Evolutionary conservation across 2,888 invertebrate species (phyloP).

Genomic region (Physocephala rufipes): DNA sequence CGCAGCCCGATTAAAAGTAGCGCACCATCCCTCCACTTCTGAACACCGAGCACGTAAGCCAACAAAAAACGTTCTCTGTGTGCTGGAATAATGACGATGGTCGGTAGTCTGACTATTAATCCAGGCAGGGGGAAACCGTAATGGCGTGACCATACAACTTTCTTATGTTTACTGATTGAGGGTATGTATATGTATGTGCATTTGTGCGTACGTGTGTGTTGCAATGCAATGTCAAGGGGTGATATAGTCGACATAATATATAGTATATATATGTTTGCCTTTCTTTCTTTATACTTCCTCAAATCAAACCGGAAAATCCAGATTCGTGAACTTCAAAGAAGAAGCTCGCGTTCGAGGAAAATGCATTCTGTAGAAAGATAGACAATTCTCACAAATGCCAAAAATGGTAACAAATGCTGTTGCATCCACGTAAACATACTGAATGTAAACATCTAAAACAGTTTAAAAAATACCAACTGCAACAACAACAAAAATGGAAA

Average conservation of each 20-base stretch:
- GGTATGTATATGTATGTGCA: not conserved
- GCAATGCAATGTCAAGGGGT: not conserved
- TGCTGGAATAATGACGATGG: not conserved
- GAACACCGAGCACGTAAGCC: not conserved
- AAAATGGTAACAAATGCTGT: no score
- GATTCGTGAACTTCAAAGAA: not conserved
- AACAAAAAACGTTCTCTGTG: not conserved
- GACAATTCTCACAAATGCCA: no score
- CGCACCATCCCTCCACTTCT: not conserved
- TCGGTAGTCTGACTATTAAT: not conserved
- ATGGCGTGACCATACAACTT: no score
- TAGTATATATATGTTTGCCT: not conserved
- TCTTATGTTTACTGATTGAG: not conserved
- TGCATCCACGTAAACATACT: not conserved
- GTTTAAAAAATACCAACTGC: not conserved
- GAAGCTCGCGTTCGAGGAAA: not conserved
- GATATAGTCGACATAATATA: not conserved
- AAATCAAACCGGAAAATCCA: conserved; percentile 4
- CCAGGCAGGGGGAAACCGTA: not conserved
- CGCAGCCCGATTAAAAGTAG: conserved; percentile 1
- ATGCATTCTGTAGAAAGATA: no score
- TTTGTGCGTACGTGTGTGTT: not conserved
- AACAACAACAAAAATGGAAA: conserved; percentile 9
- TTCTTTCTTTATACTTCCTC: not conserved
- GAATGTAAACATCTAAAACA: conserved; percentile 8